Conservation (phyloP, 1,140 invertebrate species). For the Drosophila rhopaloa region DNA sequence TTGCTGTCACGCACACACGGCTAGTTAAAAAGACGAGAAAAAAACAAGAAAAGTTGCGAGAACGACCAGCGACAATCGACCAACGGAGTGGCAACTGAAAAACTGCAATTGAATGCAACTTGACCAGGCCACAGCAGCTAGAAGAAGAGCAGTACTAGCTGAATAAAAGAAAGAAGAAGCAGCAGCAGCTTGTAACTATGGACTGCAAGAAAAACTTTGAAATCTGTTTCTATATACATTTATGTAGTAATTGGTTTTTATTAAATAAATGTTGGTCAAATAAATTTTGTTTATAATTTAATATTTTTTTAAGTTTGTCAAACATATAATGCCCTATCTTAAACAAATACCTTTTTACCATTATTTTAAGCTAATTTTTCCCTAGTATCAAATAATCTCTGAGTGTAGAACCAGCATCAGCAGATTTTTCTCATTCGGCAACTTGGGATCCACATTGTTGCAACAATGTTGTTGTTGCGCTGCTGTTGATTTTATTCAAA, state of each 20-base stretch:
- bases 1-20: constrained; percentile 43
- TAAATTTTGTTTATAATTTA: too few species aligned
- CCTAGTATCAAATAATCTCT: neutral
- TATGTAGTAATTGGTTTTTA: too few species aligned
- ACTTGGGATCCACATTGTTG: constrained; percentile 61
- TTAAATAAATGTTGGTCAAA: too few species aligned
- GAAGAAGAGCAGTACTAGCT: constrained; percentile 29
- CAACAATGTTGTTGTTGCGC: constrained; percentile 35
- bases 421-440: constrained; percentile 20
- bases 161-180: constrained; percentile 10
- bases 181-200: constrained; percentile 1
- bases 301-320: too few species aligned
- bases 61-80: constrained; percentile 54
- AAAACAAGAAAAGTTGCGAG: constrained; percentile 45
- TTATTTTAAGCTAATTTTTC: neutral
- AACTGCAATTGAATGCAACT: constrained; percentile 60
- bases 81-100: constrained; percentile 75
- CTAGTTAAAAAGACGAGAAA: constrained; percentile 10
- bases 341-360: too few species aligned
- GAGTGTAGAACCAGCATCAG: constrained; percentile 19
- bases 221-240: too few species aligned
- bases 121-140: constrained; percentile 41
- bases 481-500: constrained; percentile 79
- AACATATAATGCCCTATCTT: too few species aligned
- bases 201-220: neutral